A percentile compares a stretch with the other conserved stretches of the same genome.
phyloP scores from a whole-genome alignment of 2,797 vertebrate genomes.

The Valencia hispanica region DNA sequence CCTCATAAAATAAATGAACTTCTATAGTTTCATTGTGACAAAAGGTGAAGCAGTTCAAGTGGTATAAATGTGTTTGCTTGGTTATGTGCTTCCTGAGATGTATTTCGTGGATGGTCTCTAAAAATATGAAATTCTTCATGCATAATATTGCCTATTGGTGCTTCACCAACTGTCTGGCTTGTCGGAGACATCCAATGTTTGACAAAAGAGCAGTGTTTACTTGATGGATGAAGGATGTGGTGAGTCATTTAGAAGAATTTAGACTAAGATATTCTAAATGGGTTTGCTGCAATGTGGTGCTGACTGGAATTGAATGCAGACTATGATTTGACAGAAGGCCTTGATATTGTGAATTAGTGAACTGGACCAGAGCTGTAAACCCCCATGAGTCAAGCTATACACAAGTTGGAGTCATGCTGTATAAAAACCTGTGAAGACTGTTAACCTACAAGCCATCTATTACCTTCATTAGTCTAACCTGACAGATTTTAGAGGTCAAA shows the following conservation, averaged over 20 bases:
- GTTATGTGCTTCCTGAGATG: not conserved
- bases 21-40: not conserved
- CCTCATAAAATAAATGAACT: not conserved
- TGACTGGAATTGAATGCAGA: not conserved
- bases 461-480: constrained; percentile 24
- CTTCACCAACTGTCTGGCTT: not conserved
- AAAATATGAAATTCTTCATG: not conserved
- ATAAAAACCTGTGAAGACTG: not conserved
- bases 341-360: constrained; percentile 5
- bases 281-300: constrained; percentile 13
- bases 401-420: not conserved
- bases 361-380: constrained; percentile 25
- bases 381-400: not conserved
- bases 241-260: constrained; percentile 3
- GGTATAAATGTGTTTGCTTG: not conserved
- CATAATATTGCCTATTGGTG: not conserved
- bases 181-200: not conserved
- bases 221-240: not conserved
- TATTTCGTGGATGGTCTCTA: not conserved
- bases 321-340: not conserved
- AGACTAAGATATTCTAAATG: not conserved
- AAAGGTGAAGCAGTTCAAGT: not conserved
- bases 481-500: constrained; percentile 39
- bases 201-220: not conserved
- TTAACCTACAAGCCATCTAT: constrained; percentile 23